Percentiles rank a stretch among this genome's conserved stretches.
These are phyloP conservation scores for Rhizomys pruinosus DNA, from an alignment of 2,113 vertebrate species.

Conservation along the genomic window DNA sequence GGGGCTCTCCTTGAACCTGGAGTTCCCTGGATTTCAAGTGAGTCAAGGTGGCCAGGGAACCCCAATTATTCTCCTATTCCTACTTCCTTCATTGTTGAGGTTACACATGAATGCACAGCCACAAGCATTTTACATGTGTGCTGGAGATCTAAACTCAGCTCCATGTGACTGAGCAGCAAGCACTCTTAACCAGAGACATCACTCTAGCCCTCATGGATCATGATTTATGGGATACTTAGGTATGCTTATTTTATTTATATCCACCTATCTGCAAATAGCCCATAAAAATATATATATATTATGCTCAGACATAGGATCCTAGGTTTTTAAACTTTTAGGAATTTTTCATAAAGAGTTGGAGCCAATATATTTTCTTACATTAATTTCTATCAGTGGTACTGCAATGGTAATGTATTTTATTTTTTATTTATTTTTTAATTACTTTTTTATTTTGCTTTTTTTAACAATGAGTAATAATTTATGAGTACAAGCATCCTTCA, in stretches of 20 bases:
- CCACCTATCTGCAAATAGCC: background rate
- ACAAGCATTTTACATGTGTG: background rate
- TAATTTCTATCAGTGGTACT: constrained; percentile 39
- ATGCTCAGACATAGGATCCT: background rate
- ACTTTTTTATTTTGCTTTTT: no score
- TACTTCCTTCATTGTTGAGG: no score
- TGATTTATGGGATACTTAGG: background rate
- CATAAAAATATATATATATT: background rate
- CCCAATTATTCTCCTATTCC: background rate
- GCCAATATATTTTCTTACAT: background rate
- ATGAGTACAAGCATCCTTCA: no score
- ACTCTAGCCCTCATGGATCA: background rate
- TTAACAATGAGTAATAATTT: no score
- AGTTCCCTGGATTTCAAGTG: background rate
- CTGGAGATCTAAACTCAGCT: background rate
- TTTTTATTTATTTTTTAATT: no score
- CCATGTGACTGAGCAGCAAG: background rate
- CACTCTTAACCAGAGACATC: background rate
- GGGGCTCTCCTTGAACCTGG: background rate
- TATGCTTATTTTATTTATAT: background rate
- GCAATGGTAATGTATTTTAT: background rate
- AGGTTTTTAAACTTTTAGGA: background rate
- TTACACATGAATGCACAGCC: background rate
- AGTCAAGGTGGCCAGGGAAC: no score
- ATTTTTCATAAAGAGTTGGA: background rate